Evolutionary conservation across 92 coral and sea anemone species (phyloP).

Genomic region (Micromussa lordhowensis): DNA sequence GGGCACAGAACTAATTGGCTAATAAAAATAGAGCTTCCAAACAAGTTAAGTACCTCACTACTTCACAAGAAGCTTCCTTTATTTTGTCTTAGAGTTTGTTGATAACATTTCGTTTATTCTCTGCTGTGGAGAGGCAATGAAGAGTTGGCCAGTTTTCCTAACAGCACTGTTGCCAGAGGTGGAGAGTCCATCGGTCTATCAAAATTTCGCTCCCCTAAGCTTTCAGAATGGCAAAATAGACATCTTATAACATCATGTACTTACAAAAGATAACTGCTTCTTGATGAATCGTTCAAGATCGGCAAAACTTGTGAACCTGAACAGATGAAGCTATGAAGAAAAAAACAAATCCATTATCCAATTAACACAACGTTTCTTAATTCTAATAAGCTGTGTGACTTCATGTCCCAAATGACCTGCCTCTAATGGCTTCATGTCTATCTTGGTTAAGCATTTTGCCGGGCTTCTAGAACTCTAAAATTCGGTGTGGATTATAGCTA

Average conservation of each 20-base stretch:
- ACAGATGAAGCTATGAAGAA: conserved; percentile 59
- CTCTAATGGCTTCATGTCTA: not conserved
- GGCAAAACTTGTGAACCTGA: conserved; percentile 55
- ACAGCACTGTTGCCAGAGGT: too few species aligned
- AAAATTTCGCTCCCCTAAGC: not conserved
- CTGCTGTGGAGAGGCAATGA: not conserved
- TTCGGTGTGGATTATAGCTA: too few species aligned
- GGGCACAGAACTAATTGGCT: not conserved
- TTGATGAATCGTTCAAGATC: conserved; percentile 73
- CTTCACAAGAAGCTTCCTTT: too few species aligned
- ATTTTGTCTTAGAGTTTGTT: too few species aligned
- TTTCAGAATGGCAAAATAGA: not conserved
- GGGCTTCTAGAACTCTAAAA: not conserved
- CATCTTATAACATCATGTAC: conserved; percentile 23
- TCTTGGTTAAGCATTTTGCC: not conserved
- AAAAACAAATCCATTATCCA: not conserved
- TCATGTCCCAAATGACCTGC: not conserved
- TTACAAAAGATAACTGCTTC: conserved; percentile 82
- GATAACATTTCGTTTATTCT: too few species aligned
- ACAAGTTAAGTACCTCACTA: too few species aligned
- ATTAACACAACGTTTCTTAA: not conserved
- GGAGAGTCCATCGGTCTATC: too few species aligned
- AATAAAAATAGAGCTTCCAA: too few species aligned
- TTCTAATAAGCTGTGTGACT: not conserved
- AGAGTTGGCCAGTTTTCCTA: too few species aligned